Base-by-base conservation (phyloP, 1,140 invertebrate genomes). In the Ylistrum balloti region DNA sequence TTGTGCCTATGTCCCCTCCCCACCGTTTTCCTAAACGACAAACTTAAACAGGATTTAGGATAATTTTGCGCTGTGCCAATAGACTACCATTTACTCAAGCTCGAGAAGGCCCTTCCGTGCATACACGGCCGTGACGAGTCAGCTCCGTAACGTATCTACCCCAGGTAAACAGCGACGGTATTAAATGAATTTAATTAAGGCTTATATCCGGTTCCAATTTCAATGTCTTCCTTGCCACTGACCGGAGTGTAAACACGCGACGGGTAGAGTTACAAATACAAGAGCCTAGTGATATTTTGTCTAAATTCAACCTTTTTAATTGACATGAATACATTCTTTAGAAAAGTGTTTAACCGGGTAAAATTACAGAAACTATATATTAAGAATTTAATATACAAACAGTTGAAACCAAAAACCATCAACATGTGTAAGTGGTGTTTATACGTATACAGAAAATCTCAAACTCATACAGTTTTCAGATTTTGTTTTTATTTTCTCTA, bases 1-100 rank as follows among this genome's bases (percentile, higher is more conserved):
- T 88, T 45, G 35, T 74, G 85, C 85, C 22, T 33, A 48, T 91
- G 45, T 85, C 89, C 90, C 35, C 90, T 33, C 90, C 90, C 90
- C 90, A 48, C n/a, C 87, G 35, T 91, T 91, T 91, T 45, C 74
- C 87, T 34, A 88, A 88, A 88, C 88, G 86, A 91, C 87, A 88
- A 91, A 91, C 41, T 91, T 88, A 91, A 91, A 91, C 90, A 91
- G 48, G 90, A 91, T 91, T 91, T 88, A 88, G 35, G 33, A 34
- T 88, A 88, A 91, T 88, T 88, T 74, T 33, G 48, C 85, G 85
- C 48, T 88, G 34, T 91, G 34, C 45, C 48, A 88, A 91, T 41
- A 91, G 56, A 88, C 74, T 48, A n/a, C 35, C 41, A 86, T 90
- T 87, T 90, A 74, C 89, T 74, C 45, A 87, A 33, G 32, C 32